Percentiles rank a stretch among this genome's conserved stretches.
phyloP scores from a whole-genome alignment of 2,888 invertebrate genomes.

The Schizotus pectinicornis region DNA sequence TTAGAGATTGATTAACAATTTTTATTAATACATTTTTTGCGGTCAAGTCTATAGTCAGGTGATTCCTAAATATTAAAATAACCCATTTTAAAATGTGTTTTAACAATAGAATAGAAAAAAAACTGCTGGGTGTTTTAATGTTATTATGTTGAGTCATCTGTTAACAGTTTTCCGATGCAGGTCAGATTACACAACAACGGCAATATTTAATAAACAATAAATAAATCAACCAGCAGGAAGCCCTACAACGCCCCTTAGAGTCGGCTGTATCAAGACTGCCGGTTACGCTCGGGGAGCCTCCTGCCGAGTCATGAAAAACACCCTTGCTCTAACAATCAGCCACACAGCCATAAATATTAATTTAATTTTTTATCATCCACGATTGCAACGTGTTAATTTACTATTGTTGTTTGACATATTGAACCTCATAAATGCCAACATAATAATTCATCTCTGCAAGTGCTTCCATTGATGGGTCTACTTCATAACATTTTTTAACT shows the following conservation, averaged over 20 bases:
- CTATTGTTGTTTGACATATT: slow-evolving; percentile 48
- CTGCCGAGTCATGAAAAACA: slow-evolving; percentile 18
- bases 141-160: too few species aligned
- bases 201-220: slow-evolving; percentile 38
- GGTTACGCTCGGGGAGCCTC: slow-evolving; percentile 24
- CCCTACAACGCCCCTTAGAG: slow-evolving; percentile 37
- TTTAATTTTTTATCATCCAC: slow-evolving; percentile 49
- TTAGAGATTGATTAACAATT: too few species aligned
- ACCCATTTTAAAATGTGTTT: too few species aligned
- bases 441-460: slow-evolving; percentile 17
- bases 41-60: too few species aligned
- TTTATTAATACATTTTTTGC: too few species aligned
- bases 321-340: slow-evolving; percentile 40
- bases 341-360: slow-evolving; percentile 50
- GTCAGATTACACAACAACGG: too few species aligned
- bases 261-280: slow-evolving; percentile 30
- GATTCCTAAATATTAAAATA: too few species aligned
- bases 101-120: too few species aligned
- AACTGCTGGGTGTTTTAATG: too few species aligned
- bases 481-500: too few species aligned
- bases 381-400: slow-evolving; percentile 51
- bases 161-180: too few species aligned
- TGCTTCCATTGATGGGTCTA: background rate
- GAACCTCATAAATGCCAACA: slow-evolving; percentile 33
- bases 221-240: slow-evolving; percentile 47